Evolutionary conservation across 1,140 invertebrate species (phyloP).

Genomic region (fruit fly (Drosophila melanogaster)): Release_6_plus_ISO1_MT NC_004354.4:12325501-12326000

Average conservation of each 20-base stretch:
- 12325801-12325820: slow-evolving; percentile 47
- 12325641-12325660: not conserved
- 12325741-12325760: slow-evolving; percentile 27
- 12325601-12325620: slow-evolving; percentile 19
- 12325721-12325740: slow-evolving; percentile 8
- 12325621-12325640: not conserved
- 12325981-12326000: too few relatives aligned
- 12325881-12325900: slow-evolving; percentile 58
- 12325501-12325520: too few relatives aligned
- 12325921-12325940: slow-evolving; percentile 31
- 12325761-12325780: slow-evolving; percentile 84
- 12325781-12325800: slow-evolving; percentile 79
- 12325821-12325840: slow-evolving; percentile 65
- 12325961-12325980: not conserved
- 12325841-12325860: slow-evolving; percentile 63
- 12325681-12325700: slow-evolving; percentile 2
- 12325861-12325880: slow-evolving; percentile 12
- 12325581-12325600: slow-evolving; percentile 60
- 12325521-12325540: not conserved
- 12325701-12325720: not conserved
- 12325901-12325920: slow-evolving; percentile 53
- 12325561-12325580: slow-evolving; percentile 59
- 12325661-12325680: slow-evolving; percentile 19
- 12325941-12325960: not conserved
- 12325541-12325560: slow-evolving; percentile 41